phyloP scores from a whole-genome alignment of 1,140 invertebrate species.

The Prorops nasuta region DNA sequence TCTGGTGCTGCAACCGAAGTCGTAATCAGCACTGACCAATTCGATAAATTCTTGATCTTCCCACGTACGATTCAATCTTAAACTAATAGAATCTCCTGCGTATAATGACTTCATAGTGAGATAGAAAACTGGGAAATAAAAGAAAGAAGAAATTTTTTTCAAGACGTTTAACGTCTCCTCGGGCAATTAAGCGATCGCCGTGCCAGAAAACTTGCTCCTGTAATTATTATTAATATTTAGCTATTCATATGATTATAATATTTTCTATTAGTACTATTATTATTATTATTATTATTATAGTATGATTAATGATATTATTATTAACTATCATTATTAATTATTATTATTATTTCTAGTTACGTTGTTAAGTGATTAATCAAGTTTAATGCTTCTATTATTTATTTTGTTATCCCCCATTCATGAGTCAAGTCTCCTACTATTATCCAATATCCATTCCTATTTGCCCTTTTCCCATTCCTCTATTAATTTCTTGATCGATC shows the following conservation, averaged over 20 bases:
- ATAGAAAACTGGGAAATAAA: background rate
- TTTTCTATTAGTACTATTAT: constrained; percentile 20
- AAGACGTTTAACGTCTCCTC: too few species aligned
- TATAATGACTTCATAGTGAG: constrained; percentile 7
- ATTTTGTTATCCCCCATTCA: constrained; percentile 54
- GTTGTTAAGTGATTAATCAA: constrained; percentile 56
- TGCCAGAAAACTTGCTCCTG: constrained; percentile 43
- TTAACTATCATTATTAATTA: constrained; percentile 34
- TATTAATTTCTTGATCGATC: background rate
- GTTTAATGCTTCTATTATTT: constrained; percentile 59
- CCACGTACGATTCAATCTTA: constrained; percentile 24
- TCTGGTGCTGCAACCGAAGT: too few species aligned
- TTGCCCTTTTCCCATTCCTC: background rate
- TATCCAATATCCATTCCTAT: constrained; percentile 7
- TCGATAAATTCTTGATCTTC: too few species aligned
- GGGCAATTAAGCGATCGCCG: constrained; percentile 32
- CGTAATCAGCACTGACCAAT: too few species aligned
- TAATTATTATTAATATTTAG: constrained; percentile 49
- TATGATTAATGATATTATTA: too few species aligned
- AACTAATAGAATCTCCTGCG: constrained; percentile 28
- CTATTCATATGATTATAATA: constrained; percentile 25
- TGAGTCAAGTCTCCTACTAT: constrained; percentile 33
- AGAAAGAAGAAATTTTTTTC: background rate
- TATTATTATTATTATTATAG: constrained; percentile 30
- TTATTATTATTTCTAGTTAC: constrained; percentile 47